These are phyloP conservation scores for Athalia circularis DNA, from an alignment of 2,888 invertebrate genomes.

Conservation along the genomic window DNA sequence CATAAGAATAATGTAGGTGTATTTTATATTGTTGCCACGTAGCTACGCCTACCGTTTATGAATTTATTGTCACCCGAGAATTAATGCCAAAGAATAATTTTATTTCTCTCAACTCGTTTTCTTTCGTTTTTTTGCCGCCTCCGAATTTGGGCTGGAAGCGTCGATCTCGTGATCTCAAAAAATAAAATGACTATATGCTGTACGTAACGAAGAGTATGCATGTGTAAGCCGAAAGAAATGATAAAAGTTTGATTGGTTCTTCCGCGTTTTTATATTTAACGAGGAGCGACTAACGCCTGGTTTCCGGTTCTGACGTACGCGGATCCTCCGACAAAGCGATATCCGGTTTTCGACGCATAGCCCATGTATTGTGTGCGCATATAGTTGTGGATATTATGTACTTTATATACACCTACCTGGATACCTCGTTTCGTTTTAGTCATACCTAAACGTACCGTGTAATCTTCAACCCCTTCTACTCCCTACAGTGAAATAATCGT, in stretches of 20 bases:
- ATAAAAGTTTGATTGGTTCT: background rate
- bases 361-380: too few relatives aligned
- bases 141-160: too few relatives aligned
- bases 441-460: too few relatives aligned
- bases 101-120: too few relatives aligned
- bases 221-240: too few relatives aligned
- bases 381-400: too few relatives aligned
- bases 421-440: too few relatives aligned
- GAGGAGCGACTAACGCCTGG: background rate
- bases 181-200: background rate
- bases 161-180: background rate
- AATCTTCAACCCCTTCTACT: background rate
- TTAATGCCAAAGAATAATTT: background rate
- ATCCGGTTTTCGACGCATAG: slow-evolving; percentile 10
- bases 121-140: too few relatives aligned
- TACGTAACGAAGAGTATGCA: background rate
- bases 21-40: background rate
- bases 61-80: slow-evolving; percentile 3
- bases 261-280: background rate
- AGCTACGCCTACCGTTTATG: slow-evolving; percentile 4
- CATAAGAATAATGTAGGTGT: background rate
- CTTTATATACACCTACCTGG: too few relatives aligned
- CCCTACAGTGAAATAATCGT: slow-evolving; percentile 20
- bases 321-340: slow-evolving; percentile 37
- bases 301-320: slow-evolving; percentile 20